Evolutionary conservation across 2,888 invertebrate species (phyloP).

Genomic region (Pandemis heparana): DNA sequence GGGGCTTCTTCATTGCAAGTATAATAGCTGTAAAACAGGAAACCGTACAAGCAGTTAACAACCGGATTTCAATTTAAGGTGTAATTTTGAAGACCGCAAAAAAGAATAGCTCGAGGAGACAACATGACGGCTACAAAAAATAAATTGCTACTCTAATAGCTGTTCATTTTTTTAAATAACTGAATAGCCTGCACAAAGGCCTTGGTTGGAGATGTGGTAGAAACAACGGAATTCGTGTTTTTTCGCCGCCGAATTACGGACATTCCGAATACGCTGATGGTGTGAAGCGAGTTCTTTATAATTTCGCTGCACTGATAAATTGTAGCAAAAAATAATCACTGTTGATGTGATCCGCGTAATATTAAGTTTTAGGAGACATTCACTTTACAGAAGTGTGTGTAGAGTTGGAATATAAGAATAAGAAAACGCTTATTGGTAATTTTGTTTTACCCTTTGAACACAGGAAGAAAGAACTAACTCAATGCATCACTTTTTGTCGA

Average conservation of each 20-base stretch:
- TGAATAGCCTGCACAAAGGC: slow-evolving; percentile 47
- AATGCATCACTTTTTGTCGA: too few relatives aligned
- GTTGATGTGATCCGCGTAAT: neutral
- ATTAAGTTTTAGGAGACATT: neutral
- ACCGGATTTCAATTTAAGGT: slow-evolving; percentile 56
- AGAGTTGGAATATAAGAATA: too few relatives aligned
- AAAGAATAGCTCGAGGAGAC: slow-evolving; percentile 51
- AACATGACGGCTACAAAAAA: slow-evolving; percentile 52
- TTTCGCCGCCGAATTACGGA: slow-evolving; percentile 10
- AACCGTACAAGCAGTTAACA: slow-evolving; percentile 47
- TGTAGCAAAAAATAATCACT: neutral
- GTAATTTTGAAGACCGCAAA: slow-evolving; percentile 53
- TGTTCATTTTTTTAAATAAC: slow-evolving; percentile 48
- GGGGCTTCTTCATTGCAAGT: slow-evolving; percentile 2
- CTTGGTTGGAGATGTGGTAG: slow-evolving; percentile 44
- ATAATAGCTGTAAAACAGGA: slow-evolving; percentile 34
- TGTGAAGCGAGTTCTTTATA: slow-evolving; percentile 8
- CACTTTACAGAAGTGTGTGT: neutral
- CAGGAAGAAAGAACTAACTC: neutral
- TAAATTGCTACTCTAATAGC: slow-evolving; percentile 54
- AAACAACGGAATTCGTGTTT: slow-evolving; percentile 36
- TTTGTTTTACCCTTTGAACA: neutral
- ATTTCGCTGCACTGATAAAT: slow-evolving; percentile 4
- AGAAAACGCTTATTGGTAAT: too few relatives aligned
- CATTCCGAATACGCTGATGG: neutral